Conservation (phyloP, 1,140 invertebrate species). For the Atopsyche davidsoni region DNA sequence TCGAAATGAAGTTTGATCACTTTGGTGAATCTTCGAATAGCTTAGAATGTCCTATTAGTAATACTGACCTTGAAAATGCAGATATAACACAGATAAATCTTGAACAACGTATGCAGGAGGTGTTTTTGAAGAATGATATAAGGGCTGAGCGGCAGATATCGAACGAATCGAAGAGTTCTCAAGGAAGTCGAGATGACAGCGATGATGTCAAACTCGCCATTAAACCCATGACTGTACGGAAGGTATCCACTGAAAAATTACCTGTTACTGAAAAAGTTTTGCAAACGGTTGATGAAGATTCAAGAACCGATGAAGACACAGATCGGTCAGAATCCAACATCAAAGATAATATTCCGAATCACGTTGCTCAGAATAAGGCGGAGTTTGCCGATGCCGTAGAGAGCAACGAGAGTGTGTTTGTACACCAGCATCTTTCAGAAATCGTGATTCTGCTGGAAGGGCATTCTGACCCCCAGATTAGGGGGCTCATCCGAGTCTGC, state of each 20-base stretch:
- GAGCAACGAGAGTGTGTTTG: slow-evolving; percentile 31
- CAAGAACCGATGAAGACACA: slow-evolving; percentile 28
- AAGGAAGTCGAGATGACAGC: slow-evolving; percentile 9
- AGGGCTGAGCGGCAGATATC: slow-evolving; percentile 25
- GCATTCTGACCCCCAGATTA: slow-evolving; percentile 77
- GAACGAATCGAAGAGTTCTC: slow-evolving; percentile 22
- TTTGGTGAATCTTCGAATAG: slow-evolving; percentile 44
- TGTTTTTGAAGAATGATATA: slow-evolving; percentile 20
- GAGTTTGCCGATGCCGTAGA: slow-evolving; percentile 11
- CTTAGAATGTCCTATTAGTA: slow-evolving; percentile 32
- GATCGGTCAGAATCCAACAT: too few relatives aligned
- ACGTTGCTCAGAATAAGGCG: background rate
- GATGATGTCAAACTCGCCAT: slow-evolving; percentile 6
- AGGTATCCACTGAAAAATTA: slow-evolving; percentile 16
- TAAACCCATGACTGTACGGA: slow-evolving; percentile 5
- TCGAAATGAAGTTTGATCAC: slow-evolving; percentile 50
- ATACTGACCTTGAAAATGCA: slow-evolving; percentile 12
- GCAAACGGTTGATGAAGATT: slow-evolving; percentile 35
- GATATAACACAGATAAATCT: slow-evolving; percentile 7
- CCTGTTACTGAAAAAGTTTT: slow-evolving; percentile 23
- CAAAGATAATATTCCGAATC: too few relatives aligned
- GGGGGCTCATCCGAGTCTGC: slow-evolving; percentile 63
- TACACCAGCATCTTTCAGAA: slow-evolving; percentile 59
- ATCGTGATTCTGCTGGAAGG: slow-evolving; percentile 58
- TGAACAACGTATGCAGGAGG: slow-evolving; percentile 15